Evolutionary conservation across 1,140 invertebrate genomes (phyloP).

Genomic region (Neodiprion fabricii): DNA sequence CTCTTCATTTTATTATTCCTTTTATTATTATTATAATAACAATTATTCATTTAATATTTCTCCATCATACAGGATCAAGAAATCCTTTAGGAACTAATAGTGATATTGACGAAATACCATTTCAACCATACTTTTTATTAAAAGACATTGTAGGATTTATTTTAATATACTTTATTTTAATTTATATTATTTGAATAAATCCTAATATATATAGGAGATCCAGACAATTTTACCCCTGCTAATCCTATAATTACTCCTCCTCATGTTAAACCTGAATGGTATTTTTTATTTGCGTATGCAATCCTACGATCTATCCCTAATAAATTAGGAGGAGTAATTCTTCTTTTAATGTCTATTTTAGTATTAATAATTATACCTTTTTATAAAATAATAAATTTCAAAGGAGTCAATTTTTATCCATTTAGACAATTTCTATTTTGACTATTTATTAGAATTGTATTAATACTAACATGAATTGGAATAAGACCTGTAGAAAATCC

Average conservation of each 20-base stretch:
- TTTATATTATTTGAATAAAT: no score
- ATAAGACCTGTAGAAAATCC: conserved; percentile 64
- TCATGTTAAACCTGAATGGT: conserved; percentile 80
- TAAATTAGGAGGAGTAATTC: conserved; percentile 76
- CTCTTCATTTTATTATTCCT: no score
- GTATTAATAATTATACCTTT: conserved; percentile 56
- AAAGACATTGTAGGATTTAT: no score
- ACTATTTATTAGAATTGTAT: conserved; percentile 49
- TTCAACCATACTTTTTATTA: no score
- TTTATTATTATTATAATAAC: no score
- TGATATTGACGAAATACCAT: no score
- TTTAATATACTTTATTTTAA: no score
- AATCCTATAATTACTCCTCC: conserved; percentile 72
- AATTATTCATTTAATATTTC: no score
- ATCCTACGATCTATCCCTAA: conserved; percentile 77
- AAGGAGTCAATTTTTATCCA: conserved; percentile 63
- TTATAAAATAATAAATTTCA: conserved; percentile 59
- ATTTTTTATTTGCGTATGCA: conserved; percentile 78
- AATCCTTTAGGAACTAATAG: no score
- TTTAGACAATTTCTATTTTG: conserved; percentile 17
- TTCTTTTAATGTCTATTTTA: conserved; percentile 68
- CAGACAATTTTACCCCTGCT: no score
- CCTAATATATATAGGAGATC: no score
- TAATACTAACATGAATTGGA: conserved; percentile 73
- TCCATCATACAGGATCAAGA: no score